These are phyloP conservation scores for Vicugna pacos DNA, from an alignment of 2,113 vertebrate species.

Conservation along the genomic window DNA sequence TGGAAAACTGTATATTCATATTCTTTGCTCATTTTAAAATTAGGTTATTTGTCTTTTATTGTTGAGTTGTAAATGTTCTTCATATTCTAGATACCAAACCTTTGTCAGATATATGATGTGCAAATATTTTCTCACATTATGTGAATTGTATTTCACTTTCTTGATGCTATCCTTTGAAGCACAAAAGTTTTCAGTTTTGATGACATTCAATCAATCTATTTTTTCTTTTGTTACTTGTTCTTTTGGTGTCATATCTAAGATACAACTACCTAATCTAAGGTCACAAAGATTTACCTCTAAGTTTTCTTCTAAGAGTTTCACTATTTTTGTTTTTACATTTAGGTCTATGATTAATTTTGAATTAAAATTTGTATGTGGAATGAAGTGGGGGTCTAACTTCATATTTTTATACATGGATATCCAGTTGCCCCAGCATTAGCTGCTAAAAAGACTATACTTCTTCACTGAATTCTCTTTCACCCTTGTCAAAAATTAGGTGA, in stretches of 20 bases:
- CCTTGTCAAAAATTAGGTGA: slow-evolving; percentile 16
- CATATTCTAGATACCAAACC: neutral
- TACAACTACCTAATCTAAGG: neutral
- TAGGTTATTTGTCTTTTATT: neutral
- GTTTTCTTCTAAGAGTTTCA: slow-evolving; percentile 4
- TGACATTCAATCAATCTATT: neutral
- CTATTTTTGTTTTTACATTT: neutral
- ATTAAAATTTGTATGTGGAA: neutral
- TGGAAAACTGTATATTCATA: neutral
- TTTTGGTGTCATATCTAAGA: neutral
- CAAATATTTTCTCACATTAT: slow-evolving; percentile 42
- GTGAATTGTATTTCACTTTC: neutral
- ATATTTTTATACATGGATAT: neutral
- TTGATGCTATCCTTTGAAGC: neutral
- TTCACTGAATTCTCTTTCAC: slow-evolving; percentile 15
- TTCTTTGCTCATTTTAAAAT: neutral
- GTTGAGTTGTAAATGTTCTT: slow-evolving; percentile 20
- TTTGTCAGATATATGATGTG: neutral
- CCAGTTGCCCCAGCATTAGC: neutral
- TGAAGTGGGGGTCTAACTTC: neutral
- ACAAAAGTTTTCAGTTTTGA: neutral
- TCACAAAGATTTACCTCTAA: neutral
- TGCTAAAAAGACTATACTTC: slow-evolving; percentile 34
- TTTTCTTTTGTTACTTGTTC: neutral
- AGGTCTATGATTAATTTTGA: neutral